A percentile compares a stretch with the other conserved stretches of the same genome.
These are phyloP conservation scores for Dexiosoma caninum DNA, from an alignment of 2,888 invertebrate genomes.

Conservation along the genomic window DNA sequence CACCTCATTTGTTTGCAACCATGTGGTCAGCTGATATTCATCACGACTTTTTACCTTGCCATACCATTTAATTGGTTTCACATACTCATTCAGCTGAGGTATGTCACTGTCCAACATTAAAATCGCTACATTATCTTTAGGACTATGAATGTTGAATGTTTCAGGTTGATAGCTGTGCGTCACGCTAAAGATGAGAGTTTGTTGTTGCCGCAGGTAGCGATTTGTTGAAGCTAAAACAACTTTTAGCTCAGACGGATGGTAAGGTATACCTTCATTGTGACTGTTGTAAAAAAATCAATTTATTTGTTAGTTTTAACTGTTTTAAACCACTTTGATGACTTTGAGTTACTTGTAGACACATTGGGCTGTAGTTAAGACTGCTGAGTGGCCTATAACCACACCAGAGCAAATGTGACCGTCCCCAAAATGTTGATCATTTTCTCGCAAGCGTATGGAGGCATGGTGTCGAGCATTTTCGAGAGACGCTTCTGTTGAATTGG, in stretches of 20 bases:
- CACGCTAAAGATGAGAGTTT: constrained; percentile 68
- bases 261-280: constrained; percentile 57
- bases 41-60: too few relatives aligned
- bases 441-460: constrained; percentile 72
- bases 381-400: constrained; percentile 71
- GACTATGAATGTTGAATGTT: constrained; percentile 61
- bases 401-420: constrained; percentile 76
- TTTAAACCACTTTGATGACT: not conserved
- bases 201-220: constrained; percentile 66
- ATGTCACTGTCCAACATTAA: constrained; percentile 72
- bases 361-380: constrained; percentile 72
- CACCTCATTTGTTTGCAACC: constrained; percentile 56
- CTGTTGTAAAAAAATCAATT: constrained; percentile 10
- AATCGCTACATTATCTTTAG: constrained; percentile 70
- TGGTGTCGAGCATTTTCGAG: constrained; percentile 66
- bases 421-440: constrained; percentile 69
- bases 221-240: constrained; percentile 70
- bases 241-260: constrained; percentile 73
- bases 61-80: constrained; percentile 71
- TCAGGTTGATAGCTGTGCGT: constrained; percentile 71
- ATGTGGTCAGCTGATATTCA: constrained; percentile 57
- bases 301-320: not conserved
- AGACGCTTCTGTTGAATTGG: constrained; percentile 47
- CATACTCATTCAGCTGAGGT: constrained; percentile 63
- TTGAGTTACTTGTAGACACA: constrained; percentile 72